Evolutionary conservation across 2,113 vertebrate genomes (phyloP), one percentile per base, ranked within the genome.

Genomic region (Percopsis transmontana): DNA sequence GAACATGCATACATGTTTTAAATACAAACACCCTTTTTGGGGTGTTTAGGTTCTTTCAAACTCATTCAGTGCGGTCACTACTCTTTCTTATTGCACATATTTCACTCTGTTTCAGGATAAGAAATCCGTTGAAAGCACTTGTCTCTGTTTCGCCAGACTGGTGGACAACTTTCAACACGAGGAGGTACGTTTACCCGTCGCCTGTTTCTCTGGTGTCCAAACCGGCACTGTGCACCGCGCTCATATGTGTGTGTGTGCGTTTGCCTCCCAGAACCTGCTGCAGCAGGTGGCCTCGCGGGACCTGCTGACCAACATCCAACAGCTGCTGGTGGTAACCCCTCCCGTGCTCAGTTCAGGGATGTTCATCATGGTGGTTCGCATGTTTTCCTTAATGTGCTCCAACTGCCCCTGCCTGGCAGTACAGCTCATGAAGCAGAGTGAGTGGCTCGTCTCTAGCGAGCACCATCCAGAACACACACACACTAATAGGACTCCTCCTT

Each of bases 291-390:
- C 97, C 38, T 99, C 96, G 23, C 94, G 95, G 80, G 97, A 99
- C 82, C 93, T 99, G 82, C 90, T 99, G 80, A 99, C 97, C 56
- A 98, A 99, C 85, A 97, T 99, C 82, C 97, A 99, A 87, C 97
- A 99, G 76, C 94, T 99, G 47, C 85, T 99, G 88, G 97, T 99
- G 1, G 96, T 99, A 72, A 99, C 97, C 2, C 97, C 97, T 66
- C 97, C 97, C 2, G 94, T 99, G 74, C 90, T 99, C 85, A 99
- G 97, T 91, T 98, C 97, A 33, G 97, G 97, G 82, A 99, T 99
- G 97, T 99, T 99, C 88, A 99, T 99, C 84, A 99, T 99, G 97
- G 97, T 99, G 72, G 97, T 99, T 76, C 96, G 97, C 85, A 99
- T 99, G 97, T 98, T 99, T 91, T 99, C 97, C 5, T 91, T 99